phyloP scores from a whole-genome alignment of 2,113 vertebrate species.

The Sminthopsis crassicaudata region DNA sequence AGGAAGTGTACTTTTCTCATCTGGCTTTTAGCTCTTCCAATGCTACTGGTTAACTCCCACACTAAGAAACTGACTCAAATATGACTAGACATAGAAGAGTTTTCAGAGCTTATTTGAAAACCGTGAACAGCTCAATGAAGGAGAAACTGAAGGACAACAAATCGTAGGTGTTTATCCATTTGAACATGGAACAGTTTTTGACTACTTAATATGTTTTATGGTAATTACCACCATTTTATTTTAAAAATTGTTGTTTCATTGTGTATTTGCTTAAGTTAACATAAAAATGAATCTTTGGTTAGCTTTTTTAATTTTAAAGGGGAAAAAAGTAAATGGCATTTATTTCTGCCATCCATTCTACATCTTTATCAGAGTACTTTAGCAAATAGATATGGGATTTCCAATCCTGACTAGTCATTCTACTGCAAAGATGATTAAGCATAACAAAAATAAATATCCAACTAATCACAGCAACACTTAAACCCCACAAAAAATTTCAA shows the following conservation, averaged over 20 bases:
- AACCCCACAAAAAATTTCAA: neutral
- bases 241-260: slow-evolving; percentile 70
- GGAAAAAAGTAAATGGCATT: slow-evolving; percentile 41
- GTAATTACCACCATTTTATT: slow-evolving; percentile 58
- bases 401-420: slow-evolving; percentile 69
- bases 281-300: slow-evolving; percentile 67
- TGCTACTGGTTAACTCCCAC: neutral
- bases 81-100: neutral
- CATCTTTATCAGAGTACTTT: slow-evolving; percentile 62
- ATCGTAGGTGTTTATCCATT: slow-evolving; percentile 41
- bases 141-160: neutral
- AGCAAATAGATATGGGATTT: slow-evolving; percentile 68
- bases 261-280: slow-evolving; percentile 64
- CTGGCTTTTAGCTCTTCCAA: neutral
- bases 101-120: slow-evolving; percentile 28
- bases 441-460: slow-evolving; percentile 51
- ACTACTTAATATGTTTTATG: slow-evolving; percentile 52
- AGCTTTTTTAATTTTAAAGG: slow-evolving; percentile 28
- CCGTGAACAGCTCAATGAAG: neutral
- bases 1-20: neutral
- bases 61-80: neutral
- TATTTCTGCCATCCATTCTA: slow-evolving; percentile 59
- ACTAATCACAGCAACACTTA: neutral
- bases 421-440: slow-evolving; percentile 77
- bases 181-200: slow-evolving; percentile 26